Base-by-base conservation (phyloP, 2,797 vertebrate genomes). In the Novumbra hubbsi region DNA sequence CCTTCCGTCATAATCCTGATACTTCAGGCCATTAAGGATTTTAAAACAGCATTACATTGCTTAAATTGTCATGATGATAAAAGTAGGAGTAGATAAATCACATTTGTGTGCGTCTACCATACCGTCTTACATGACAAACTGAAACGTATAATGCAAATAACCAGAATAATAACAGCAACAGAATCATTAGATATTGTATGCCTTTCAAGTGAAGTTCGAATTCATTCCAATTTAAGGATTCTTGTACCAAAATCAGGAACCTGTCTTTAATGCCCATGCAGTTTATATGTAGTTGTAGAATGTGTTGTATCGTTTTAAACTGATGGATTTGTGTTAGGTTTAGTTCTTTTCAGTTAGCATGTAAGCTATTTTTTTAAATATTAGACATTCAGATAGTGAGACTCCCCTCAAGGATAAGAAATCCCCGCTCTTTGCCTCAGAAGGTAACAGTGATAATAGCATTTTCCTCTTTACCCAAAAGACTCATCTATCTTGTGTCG, bases 401-500 rank as follows among this genome's bases (percentile, higher is more conserved):
- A 38, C 38, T 38, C 64, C 64, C 62, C 62, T 16, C 4, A 16
- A 34, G 64, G 19, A 66, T 38, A 66, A 34, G 16, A 66, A n/a
- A 17, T 66, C 64, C 32, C 32, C 64, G 14, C 15, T 30, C 24
- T 17, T 12, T 66, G 8, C 55, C 3, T 24, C 7, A 48, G 9
- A 68, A 68, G 67, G 67, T 68, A 68, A 24, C 45, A 45, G 14
- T 24, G 45, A 49, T 68, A 68, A 49, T 48, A 68, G 14, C 41
- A 48, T 16, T 11, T 49, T 68, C 21, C 67, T 7, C 24, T 21
- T 24, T 27, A 6, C 30, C 64, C 16, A 16, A 38, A 32, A 34
- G 32, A 66, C 64, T 41, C 30, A 49, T 66, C 50, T 63, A 72
- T 32, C 83, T 76, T 80, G 72, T 24, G 49, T 45, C 52, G 4